A percentile compares a stretch with the other conserved stretches of the same genome.
Conservation (phyloP, 2,888 invertebrate species). For the Rambutsinella grinnellia region DNA sequence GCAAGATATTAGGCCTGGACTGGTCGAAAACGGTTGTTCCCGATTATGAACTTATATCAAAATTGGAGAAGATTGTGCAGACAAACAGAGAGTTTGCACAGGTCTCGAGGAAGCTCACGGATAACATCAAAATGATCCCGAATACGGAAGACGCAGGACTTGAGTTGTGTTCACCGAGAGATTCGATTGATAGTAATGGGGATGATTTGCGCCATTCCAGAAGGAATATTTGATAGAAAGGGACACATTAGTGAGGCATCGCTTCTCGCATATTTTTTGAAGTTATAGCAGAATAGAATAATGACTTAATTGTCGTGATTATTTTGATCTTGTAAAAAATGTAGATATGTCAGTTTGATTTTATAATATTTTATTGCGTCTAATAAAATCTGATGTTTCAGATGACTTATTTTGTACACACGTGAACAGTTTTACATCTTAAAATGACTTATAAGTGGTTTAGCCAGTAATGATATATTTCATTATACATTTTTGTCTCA, state of each 20-base stretch:
- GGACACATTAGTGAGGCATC: background rate
- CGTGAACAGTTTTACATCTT: slow-evolving; percentile 10
- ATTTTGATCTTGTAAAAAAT: background rate
- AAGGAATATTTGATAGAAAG: slow-evolving; percentile 40
- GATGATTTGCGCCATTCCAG: slow-evolving; percentile 13
- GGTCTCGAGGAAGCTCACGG: slow-evolving; percentile 77
- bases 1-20: slow-evolving; percentile 80
- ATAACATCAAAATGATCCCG: slow-evolving; percentile 63
- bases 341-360: too few species aligned
- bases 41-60: slow-evolving; percentile 82
- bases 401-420: slow-evolving; percentile 38
- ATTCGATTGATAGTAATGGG: slow-evolving; percentile 47
- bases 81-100: slow-evolving; percentile 90
- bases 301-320: background rate
- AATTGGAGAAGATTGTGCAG: slow-evolving; percentile 85
- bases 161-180: slow-evolving; percentile 26
- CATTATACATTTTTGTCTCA: too few species aligned
- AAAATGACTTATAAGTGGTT: too few species aligned
- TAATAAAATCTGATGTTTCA: slow-evolving; percentile 30
- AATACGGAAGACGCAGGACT: slow-evolving; percentile 34
- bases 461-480: too few species aligned
- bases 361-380: slow-evolving; percentile 37
- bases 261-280: background rate
- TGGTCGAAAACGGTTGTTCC: slow-evolving; percentile 74
- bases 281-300: background rate